Evolutionary conservation across 2,888 invertebrate genomes (phyloP).

Genomic region (Meiosimyza decipiens): DNA sequence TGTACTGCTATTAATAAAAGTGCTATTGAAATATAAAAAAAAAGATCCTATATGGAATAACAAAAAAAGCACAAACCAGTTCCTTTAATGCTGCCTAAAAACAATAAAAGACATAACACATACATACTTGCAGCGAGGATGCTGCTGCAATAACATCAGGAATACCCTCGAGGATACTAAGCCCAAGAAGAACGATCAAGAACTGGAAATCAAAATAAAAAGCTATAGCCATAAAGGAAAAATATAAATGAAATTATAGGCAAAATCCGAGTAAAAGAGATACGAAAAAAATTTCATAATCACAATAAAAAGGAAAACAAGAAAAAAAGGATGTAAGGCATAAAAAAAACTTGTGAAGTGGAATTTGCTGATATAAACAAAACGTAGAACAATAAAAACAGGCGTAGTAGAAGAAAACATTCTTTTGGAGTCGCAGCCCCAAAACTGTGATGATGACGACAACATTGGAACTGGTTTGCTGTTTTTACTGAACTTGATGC

Average conservation of each 20-base stretch:
- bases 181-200: too few relatives aligned
- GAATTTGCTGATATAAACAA: not conserved
- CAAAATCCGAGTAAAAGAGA: not conserved
- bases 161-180: constrained; percentile 23
- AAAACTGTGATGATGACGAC: constrained; percentile 30
- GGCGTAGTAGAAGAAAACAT: not conserved
- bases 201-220: constrained; percentile 16
- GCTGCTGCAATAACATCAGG: not conserved
- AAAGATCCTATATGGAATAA: too few relatives aligned
- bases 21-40: too few relatives aligned
- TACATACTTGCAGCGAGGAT: not conserved
- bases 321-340: not conserved
- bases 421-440: not conserved
- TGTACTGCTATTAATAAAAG: too few relatives aligned
- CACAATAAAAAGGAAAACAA: not conserved
- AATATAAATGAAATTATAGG: not conserved
- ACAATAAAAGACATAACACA: not conserved
- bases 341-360: not conserved
- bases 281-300: not conserved
- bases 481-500: not conserved
- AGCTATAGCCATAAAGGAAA: not conserved
- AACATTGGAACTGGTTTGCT: constrained; percentile 23
- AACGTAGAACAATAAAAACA: not conserved
- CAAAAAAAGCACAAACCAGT: too few relatives aligned
- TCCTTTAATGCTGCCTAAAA: not conserved